These are phyloP conservation scores for Rhabdophis nuchalis DNA, from an alignment of 2,797 vertebrate species.

Conservation along the genomic window DNA sequence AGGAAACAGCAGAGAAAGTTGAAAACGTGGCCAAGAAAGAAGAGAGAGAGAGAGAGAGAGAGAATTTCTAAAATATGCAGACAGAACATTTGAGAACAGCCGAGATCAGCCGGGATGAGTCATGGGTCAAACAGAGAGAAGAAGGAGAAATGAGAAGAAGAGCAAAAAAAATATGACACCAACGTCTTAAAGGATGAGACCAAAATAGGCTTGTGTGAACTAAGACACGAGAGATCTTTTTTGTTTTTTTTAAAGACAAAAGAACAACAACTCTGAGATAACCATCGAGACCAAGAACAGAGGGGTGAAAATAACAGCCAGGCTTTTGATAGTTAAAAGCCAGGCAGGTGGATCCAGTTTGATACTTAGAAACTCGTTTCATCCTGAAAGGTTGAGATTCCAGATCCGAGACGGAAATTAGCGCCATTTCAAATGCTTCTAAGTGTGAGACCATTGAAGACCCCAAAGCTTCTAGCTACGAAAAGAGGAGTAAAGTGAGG, in stretches of 20 bases:
- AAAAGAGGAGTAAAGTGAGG: background rate
- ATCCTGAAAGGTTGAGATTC: background rate
- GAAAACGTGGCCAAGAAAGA: background rate
- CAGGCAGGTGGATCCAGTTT: background rate
- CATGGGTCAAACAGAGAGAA: background rate
- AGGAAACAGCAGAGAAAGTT: background rate
- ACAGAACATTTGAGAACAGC: background rate
- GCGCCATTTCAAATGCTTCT: background rate
- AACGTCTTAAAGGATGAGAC: background rate
- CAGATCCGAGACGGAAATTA: background rate
- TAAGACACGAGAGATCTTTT: background rate
- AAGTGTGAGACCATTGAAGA: background rate
- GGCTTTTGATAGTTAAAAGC: background rate
- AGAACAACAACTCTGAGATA: background rate
- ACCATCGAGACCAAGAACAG: background rate
- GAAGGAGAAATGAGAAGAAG: background rate
- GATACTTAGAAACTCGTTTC: background rate
- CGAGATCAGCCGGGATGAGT: background rate
- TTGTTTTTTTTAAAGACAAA: background rate
- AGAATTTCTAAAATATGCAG: background rate
- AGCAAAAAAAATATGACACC: too few relatives aligned
- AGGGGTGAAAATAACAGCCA: background rate
- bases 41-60: too few relatives aligned
- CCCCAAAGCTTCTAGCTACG: background rate
- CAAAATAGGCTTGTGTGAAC: background rate